Percentiles rank a stretch among this genome's conserved stretches.
Evolutionary conservation across 2,113 vertebrate genomes (phyloP).

Genomic region (Amazona vittata): DNA sequence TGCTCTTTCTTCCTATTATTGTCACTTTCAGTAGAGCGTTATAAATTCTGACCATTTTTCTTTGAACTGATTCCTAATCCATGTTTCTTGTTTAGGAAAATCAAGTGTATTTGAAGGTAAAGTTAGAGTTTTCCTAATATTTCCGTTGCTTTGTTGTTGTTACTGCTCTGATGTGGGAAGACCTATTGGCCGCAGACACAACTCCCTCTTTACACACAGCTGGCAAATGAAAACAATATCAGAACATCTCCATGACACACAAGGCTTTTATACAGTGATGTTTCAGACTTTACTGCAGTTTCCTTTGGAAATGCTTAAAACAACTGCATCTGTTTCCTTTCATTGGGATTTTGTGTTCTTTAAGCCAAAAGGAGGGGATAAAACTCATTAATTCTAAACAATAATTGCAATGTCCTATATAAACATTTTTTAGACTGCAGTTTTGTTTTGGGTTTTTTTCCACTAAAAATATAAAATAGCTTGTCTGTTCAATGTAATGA

Average conservation of each 20-base stretch:
- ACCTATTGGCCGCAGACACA: slow-evolving; percentile 59
- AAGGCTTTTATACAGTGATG: slow-evolving; percentile 48
- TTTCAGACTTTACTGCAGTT: slow-evolving; percentile 70
- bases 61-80: slow-evolving; percentile 54
- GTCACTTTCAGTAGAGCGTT: not conserved
- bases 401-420: slow-evolving; percentile 71
- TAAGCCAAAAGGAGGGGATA: slow-evolving; percentile 69
- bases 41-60: slow-evolving; percentile 39
- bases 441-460: not conserved
- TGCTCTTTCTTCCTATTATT: slow-evolving; percentile 39
- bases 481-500: slow-evolving; percentile 39
- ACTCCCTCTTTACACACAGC: slow-evolving; percentile 65
- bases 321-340: slow-evolving; percentile 79
- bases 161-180: slow-evolving; percentile 64
- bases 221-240: slow-evolving; percentile 63
- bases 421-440: slow-evolving; percentile 59
- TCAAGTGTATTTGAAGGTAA: slow-evolving; percentile 45
- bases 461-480: slow-evolving; percentile 34
- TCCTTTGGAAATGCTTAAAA: slow-evolving; percentile 77
- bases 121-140: slow-evolving; percentile 39
- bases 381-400: slow-evolving; percentile 70
- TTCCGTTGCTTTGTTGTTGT: slow-evolving; percentile 55
- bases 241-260: slow-evolving; percentile 66
- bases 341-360: slow-evolving; percentile 74
- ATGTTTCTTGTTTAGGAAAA: slow-evolving; percentile 61